These are phyloP conservation scores for Neopipo cinnamomea DNA, from an alignment of 2,113 vertebrate genomes.

Conservation along the genomic window DNA sequence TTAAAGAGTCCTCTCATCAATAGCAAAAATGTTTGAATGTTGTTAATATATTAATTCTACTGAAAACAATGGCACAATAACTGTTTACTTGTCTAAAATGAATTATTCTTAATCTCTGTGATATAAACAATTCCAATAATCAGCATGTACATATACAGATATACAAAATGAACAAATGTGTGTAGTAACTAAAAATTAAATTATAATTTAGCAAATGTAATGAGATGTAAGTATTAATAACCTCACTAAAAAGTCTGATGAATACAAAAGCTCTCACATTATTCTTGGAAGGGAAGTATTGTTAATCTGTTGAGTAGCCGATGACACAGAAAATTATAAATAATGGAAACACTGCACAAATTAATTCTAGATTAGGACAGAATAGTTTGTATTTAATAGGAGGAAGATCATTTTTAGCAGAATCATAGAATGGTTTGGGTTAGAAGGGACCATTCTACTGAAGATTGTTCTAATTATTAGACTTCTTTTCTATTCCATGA, in stretches of 20 bases:
- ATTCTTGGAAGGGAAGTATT: constrained; percentile 27
- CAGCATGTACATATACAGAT: not conserved
- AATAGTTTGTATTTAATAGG: constrained; percentile 44
- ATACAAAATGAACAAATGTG: constrained; percentile 18
- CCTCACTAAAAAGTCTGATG: constrained; percentile 60
- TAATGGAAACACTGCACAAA: constrained; percentile 56
- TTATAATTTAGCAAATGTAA: constrained; percentile 50
- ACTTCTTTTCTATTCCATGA: not conserved
- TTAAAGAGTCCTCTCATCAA: not conserved
- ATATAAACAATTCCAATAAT: constrained; percentile 2
- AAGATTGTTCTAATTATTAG: constrained; percentile 15
- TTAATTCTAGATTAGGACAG: constrained; percentile 60
- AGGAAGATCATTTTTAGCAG: constrained; percentile 11
- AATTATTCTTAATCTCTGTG: not conserved
- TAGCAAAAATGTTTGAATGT: not conserved
- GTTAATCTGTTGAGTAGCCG: constrained; percentile 52
- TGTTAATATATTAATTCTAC: not conserved
- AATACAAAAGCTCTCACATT: constrained; percentile 52
- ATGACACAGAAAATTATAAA: constrained; percentile 68
- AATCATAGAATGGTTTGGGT: not conserved
- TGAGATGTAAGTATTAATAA: constrained; percentile 61
- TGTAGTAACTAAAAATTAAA: constrained; percentile 55
- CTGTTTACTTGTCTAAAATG: not conserved
- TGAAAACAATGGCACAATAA: not conserved
- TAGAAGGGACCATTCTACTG: not conserved